Evolutionary conservation across 2,113 vertebrate genomes (phyloP), one percentile per base, ranked within the genome.

Genomic region (Salvelinus sp.): DNA sequence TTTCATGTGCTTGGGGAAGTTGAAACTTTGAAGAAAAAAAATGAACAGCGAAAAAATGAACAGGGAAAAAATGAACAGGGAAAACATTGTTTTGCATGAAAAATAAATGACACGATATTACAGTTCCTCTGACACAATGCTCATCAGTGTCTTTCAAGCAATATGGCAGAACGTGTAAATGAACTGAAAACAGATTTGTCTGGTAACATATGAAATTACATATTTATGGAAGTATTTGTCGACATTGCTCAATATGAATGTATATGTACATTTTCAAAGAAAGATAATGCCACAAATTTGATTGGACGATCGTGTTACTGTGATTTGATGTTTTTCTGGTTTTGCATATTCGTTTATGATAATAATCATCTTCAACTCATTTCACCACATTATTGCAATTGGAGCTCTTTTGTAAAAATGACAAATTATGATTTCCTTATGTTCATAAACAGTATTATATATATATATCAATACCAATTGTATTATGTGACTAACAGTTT

Each of bases 241-340:
- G 18, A 68, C 79, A 82, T 67, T 76, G 81, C 81, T 87, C 75
- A n/a, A n/a, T n/a, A n/a, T n/a, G n/a, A n/a, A n/a, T n/a, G n/a
- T n/a, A n/a, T n/a, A n/a, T n/a, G n/a, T n/a, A n/a, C n/a, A n/a
- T n/a, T n/a, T n/a, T n/a, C n/a, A n/a, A n/a, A n/a, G n/a, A n/a
- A n/a, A n/a, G n/a, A n/a, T n/a, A n/a, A n/a, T n/a, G n/a, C n/a
- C n/a, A n/a, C n/a, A n/a, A n/a, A n/a, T 75, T 70, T 86, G 80
- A 90, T 90, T 82, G 70, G 80, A 89, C 90, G 90, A 90, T 78
- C 76, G 38, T 22, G 50, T 44, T 79, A 65, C 70, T 30, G 20
- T 47, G 13, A 66, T 20, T 54, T 4, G 22, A 33, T 47, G 16
- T 38, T 20, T 65, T 25, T 23, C 54, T 62, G 58, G n/a, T 6